Evolutionary conservation across 2,113 vertebrate genomes (phyloP), one percentile per base, ranked within the genome.

Genomic region (Sebastes schlegelii): DNA sequence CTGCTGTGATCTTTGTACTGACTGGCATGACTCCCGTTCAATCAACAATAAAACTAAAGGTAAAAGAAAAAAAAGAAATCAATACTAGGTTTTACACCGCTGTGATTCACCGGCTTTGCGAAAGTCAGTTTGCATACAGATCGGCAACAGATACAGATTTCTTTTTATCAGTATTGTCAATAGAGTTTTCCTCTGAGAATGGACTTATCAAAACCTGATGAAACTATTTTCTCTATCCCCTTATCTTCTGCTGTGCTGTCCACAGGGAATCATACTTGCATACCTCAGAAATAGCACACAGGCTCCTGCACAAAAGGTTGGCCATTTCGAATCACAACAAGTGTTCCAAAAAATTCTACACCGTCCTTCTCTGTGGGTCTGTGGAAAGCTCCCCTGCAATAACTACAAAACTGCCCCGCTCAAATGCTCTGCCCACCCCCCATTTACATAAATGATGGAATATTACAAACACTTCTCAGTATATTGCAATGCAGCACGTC

Each of bases 1-100:
- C 83, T 75, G 71, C 77, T 77, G 84, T 84, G 84, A 84, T 86
- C 83, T 90, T 62, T 83, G 82, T 79, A 55, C 74, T 61, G 10
- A 55, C 74, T 61, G 10, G 83, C 86, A 83, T 66, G 86, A 75
- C 51, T 89, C 77, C 83, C 66, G 79, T 85, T 91, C 88, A 83
- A 91, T 91, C 85, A 89, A 87, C 72, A 85, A 85, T 79, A 92
- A 87, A 83, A 84, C 73, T 66, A 71, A 85, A 84, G 77, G 84
- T 79, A 89, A 87, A 82, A 84, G 60, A 84, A 85, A 86, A 75
- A 80, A 85, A 63, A 34, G 19, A 79, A 89, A 93, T 92, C 90
- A 89, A 92, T 90, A 89, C 52, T 16, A 81, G 83, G 67, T 86
- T 90, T 90, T 82, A 85, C 51, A 78, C 77, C 12, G 54, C 86